Evolutionary conservation across 2,113 vertebrate species (phyloP).

Genomic region (Barnardius zonarius): DNA sequence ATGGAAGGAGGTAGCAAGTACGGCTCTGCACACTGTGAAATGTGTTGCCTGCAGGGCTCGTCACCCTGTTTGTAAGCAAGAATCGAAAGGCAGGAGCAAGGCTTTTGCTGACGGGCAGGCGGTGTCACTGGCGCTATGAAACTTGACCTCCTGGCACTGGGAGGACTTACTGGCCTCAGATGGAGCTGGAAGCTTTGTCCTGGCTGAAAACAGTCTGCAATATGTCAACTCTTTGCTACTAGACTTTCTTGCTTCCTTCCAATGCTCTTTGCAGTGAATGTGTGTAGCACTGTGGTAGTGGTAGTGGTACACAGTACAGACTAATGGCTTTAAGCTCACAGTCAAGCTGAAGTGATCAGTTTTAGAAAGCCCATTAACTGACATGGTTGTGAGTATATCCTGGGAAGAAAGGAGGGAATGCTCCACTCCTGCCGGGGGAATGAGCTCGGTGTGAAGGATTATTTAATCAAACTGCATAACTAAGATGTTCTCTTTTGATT

Average conservation of each 20-base stretch:
- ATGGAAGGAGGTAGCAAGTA: not conserved
- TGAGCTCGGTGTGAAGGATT: not conserved
- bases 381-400: rapidly evolving
- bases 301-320: too few species aligned
- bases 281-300: rapidly evolving
- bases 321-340: not conserved
- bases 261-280: rapidly evolving
- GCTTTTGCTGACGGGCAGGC: not conserved
- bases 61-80: not conserved
- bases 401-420: not conserved
- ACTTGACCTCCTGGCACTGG: not conserved
- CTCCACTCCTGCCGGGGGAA: not conserved
- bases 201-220: not conserved
- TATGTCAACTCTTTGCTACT: not conserved
- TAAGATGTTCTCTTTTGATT: not conserved
- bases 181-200: not conserved
- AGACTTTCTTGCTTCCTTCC: not conserved
- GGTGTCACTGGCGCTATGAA: rapidly evolving
- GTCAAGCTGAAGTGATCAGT: not conserved
- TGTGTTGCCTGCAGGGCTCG: not conserved
- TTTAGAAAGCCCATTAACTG: not conserved
- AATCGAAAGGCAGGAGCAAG: rapidly evolving
- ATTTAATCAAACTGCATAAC: not conserved
- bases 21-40: not conserved
- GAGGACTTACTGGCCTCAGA: rapidly evolving